Evolutionary conservation across 2,888 invertebrate genomes (phyloP).

Genomic region (Eretmocerus hayati): DNA sequence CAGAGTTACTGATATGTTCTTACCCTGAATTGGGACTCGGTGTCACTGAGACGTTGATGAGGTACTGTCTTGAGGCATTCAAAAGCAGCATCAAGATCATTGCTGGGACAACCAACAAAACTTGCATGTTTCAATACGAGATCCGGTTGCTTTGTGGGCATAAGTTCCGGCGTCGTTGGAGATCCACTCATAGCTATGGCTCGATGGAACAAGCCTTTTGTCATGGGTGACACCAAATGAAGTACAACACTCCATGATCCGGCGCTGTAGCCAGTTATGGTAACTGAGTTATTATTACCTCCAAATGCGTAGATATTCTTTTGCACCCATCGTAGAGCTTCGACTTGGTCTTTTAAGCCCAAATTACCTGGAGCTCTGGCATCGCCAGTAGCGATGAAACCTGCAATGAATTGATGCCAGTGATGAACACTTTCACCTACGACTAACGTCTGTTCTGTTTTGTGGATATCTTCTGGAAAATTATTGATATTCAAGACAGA

Average conservation of each 20-base stretch:
- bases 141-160: constrained; percentile 51
- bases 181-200: constrained; percentile 66
- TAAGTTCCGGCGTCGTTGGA: constrained; percentile 50
- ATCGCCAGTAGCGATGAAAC: constrained; percentile 61
- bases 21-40: constrained; percentile 3
- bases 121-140: constrained; percentile 59
- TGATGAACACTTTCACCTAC: no score
- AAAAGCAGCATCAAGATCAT: constrained; percentile 50
- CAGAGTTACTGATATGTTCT: no score
- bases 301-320: constrained; percentile 61
- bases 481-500: no score
- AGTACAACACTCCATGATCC: constrained; percentile 46
- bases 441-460: no score
- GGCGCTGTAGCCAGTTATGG: constrained; percentile 56
- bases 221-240: constrained; percentile 57
- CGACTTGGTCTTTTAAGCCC: constrained; percentile 66
- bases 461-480: no score
- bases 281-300: constrained; percentile 59
- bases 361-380: constrained; percentile 61
- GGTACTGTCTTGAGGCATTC: constrained; percentile 55
- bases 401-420: constrained; percentile 42
- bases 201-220: constrained; percentile 62
- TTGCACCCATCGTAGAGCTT: constrained; percentile 60
- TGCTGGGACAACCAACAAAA: constrained; percentile 53
- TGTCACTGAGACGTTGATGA: constrained; percentile 1